Percentiles rank a stretch among this genome's conserved stretches.
Evolutionary conservation across 2,797 vertebrate genomes (phyloP).

Genomic region (Nyctibius grandis): DNA sequence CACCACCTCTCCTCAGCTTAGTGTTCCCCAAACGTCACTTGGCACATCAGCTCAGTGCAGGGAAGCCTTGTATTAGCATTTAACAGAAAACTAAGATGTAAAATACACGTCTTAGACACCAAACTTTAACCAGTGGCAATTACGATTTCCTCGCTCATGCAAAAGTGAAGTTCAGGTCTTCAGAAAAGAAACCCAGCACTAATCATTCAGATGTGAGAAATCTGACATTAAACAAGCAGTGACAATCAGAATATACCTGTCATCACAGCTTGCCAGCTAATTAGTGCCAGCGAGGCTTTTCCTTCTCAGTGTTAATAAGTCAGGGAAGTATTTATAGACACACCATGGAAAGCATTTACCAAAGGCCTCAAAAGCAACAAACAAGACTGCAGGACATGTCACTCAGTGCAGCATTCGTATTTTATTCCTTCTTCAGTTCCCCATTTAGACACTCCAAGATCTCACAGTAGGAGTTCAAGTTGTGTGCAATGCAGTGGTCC

Average conservation of each 20-base stretch:
- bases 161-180: background rate
- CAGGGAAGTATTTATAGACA: constrained; percentile 23
- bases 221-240: background rate
- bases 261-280: constrained; percentile 20
- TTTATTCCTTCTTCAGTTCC: background rate
- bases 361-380: background rate
- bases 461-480: background rate
- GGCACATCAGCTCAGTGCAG: background rate
- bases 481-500: background rate
- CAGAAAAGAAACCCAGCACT: background rate
- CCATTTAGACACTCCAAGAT: background rate
- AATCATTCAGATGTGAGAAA: background rate
- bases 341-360: background rate
- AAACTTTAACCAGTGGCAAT: background rate
- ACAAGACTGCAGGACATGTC: background rate
- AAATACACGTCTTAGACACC: background rate
- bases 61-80: background rate
- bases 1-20: too few relatives aligned
- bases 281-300: background rate
- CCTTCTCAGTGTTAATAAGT: background rate
- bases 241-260: background rate
- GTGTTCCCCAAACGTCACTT: background rate
- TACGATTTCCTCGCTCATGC: background rate
- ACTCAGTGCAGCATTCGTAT: background rate
- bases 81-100: background rate